A percentile compares a stretch with the other conserved stretches of the same genome.
phyloP scores from a whole-genome alignment of 2,888 invertebrate genomes.

The Operophtera brumata region DNA sequence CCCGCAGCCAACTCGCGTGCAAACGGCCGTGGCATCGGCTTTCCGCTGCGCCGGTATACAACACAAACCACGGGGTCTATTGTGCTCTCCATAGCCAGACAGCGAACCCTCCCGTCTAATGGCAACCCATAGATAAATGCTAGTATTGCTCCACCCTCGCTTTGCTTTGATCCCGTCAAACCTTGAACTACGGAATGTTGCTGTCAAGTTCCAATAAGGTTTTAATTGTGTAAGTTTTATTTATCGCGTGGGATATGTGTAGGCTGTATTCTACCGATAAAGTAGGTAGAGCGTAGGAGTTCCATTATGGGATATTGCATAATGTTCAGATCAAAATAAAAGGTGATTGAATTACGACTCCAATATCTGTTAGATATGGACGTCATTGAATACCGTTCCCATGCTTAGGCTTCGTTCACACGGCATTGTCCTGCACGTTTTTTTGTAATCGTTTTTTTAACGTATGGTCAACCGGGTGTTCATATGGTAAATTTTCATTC shows the following conservation, averaged over 20 bases:
- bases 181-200: slow-evolving; percentile 13
- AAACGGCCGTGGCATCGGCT: slow-evolving; percentile 46
- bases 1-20: slow-evolving; percentile 68
- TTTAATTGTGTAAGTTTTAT: slow-evolving; percentile 10
- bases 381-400: not conserved
- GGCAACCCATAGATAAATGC: slow-evolving; percentile 51
- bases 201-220: slow-evolving; percentile 7
- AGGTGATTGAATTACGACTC: slow-evolving; percentile 4
- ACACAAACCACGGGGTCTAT: slow-evolving; percentile 63
- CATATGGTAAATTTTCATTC: too few relatives aligned
- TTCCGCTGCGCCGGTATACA: slow-evolving; percentile 48
- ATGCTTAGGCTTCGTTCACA: too few relatives aligned
- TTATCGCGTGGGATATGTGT: slow-evolving; percentile 23
- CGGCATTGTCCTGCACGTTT: too few relatives aligned
- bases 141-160: slow-evolving; percentile 37
- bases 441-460: too few relatives aligned
- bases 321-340: slow-evolving; percentile 1
- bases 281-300: slow-evolving; percentile 32
- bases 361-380: not conserved
- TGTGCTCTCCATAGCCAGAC: slow-evolving; percentile 67
- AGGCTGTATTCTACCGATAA: slow-evolving; percentile 27
- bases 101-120: slow-evolving; percentile 64
- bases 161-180: slow-evolving; percentile 25
- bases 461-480: too few relatives aligned
- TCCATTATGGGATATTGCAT: slow-evolving; percentile 10